A percentile compares a stretch with the other conserved stretches of the same genome.
Conservation (phyloP, 2,888 invertebrate genomes). For the Abrostola tripartita region DNA sequence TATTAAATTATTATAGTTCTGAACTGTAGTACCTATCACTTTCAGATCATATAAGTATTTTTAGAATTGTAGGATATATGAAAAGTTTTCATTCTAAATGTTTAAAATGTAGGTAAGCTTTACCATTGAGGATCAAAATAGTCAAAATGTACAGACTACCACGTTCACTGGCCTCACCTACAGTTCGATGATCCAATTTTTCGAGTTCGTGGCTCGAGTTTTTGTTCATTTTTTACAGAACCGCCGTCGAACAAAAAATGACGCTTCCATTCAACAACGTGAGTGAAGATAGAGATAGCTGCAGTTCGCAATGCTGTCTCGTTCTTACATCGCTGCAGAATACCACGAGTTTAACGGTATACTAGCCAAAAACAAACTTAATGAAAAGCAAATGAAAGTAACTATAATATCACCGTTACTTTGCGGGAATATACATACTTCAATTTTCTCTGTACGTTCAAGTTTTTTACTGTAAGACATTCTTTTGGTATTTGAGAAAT, state of each 20-base stretch:
- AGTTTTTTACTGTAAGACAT: constrained; percentile 33
- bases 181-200: constrained; percentile 85
- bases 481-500: constrained; percentile 33
- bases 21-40: no score
- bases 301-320: constrained; percentile 68
- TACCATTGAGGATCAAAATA: constrained; percentile 27
- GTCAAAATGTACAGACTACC: constrained; percentile 60
- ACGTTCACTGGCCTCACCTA: constrained; percentile 77
- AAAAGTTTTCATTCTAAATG: background rate
- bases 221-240: constrained; percentile 77
- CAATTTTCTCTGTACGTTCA: constrained; percentile 31
- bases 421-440: constrained; percentile 54
- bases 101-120: constrained; percentile 22
- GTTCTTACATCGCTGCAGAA: constrained; percentile 65
- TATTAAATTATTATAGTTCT: no score
- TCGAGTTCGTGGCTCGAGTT: constrained; percentile 73
- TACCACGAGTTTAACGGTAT: constrained; percentile 73
- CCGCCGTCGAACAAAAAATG: constrained; percentile 73
- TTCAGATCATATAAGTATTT: background rate
- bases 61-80: background rate
- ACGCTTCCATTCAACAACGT: constrained; percentile 74
- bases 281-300: constrained; percentile 66
- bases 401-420: constrained; percentile 67
- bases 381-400: constrained; percentile 79
- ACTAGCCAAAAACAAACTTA: constrained; percentile 74